These are phyloP conservation scores for Nomada flava DNA, from an alignment of 2,888 invertebrate species.

Conservation along the genomic window DNA sequence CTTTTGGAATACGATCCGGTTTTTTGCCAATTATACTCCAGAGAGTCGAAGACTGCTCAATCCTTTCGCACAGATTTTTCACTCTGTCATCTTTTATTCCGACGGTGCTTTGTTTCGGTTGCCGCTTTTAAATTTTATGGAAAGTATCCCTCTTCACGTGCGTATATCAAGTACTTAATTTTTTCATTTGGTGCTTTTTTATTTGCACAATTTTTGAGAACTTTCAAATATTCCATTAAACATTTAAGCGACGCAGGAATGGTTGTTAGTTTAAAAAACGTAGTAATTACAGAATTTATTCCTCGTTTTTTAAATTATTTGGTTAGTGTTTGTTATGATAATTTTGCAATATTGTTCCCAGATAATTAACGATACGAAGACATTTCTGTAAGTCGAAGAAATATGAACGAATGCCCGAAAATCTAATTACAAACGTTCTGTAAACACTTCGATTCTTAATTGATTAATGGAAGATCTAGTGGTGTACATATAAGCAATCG, in stretches of 20 bases:
- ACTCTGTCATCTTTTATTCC: not conserved
- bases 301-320: not conserved
- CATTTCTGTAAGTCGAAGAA: not conserved
- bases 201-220: no score
- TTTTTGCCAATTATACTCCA: slow-evolving; percentile 6
- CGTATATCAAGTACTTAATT: no score
- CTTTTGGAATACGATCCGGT: not conserved
- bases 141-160: not conserved
- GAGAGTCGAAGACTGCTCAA: not conserved
- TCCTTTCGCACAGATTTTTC: not conserved
- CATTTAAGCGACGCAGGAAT: no score
- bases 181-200: no score
- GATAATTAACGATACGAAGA: slow-evolving; percentile 3
- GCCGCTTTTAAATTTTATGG: no score
- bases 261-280: no score
- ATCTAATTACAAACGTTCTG: slow-evolving; percentile 43
- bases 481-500: slow-evolving; percentile 28
- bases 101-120: not conserved
- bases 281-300: not conserved
- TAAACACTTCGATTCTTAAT: slow-evolving; percentile 23
- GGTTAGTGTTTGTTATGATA: no score
- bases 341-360: not conserved
- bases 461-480: slow-evolving; percentile 50
- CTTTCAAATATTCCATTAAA: no score
- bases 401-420: not conserved